These are phyloP conservation scores for Eulacestoma nigropectus DNA, from an alignment of 2,113 vertebrate genomes.

Conservation along the genomic window DNA sequence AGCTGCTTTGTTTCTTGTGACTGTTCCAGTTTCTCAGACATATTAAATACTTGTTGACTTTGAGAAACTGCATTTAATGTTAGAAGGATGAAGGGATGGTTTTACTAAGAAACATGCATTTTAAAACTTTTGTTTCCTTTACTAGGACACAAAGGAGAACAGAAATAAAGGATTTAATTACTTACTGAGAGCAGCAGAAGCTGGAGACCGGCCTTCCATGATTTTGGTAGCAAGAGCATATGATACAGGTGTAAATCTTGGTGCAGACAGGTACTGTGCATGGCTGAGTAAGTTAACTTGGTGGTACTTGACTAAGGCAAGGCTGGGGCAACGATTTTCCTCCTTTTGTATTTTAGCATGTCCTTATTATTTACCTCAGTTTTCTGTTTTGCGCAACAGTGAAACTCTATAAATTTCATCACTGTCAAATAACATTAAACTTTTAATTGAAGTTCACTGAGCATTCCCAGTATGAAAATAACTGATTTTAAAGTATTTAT, in stretches of 20 bases:
- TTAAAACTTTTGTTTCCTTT: not conserved
- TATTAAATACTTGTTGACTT: not conserved
- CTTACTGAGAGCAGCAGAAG: slow-evolving; percentile 87
- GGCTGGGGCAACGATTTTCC: not conserved
- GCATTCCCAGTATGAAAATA: not conserved
- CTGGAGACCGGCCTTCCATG: slow-evolving; percentile 92
- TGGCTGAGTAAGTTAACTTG: not conserved
- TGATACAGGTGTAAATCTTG: slow-evolving; percentile 83
- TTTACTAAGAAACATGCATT: not conserved
- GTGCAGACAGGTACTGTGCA: slow-evolving; percentile 80
- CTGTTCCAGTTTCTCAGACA: not conserved
- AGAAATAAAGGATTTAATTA: slow-evolving; percentile 86
- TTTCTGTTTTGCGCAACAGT: not conserved
- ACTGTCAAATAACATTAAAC: not conserved
- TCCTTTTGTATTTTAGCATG: not conserved
- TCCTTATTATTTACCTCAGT: not conserved
- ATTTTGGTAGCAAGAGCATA: slow-evolving; percentile 89
- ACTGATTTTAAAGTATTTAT: not conserved
- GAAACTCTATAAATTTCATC: not conserved
- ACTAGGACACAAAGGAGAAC: slow-evolving; percentile 85
- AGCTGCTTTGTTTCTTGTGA: not conserved
- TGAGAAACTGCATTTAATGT: not conserved
- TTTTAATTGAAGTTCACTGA: not conserved
- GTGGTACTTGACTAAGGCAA: not conserved
- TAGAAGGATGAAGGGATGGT: not conserved